Percentiles rank a stretch among this genome's conserved stretches.
Conservation (phyloP, 2,113 vertebrate species). For the Bubo blakistoni region DNA sequence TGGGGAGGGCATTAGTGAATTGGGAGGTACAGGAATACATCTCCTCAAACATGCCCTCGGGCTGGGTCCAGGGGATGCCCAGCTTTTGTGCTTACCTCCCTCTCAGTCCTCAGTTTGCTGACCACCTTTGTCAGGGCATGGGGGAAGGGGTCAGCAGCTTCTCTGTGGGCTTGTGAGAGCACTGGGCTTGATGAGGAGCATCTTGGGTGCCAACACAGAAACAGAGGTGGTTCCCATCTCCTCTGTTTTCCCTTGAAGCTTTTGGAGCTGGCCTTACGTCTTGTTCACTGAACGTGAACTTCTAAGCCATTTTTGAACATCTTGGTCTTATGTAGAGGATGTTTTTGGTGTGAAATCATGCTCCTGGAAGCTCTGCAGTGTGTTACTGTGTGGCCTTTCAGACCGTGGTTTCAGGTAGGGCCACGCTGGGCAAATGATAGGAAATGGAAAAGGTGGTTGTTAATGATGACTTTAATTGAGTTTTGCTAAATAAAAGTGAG, state of each 20-base stretch:
- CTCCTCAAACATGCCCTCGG: not conserved
- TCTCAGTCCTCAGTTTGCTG: not conserved
- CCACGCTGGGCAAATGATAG: not conserved
- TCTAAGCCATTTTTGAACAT: not conserved
- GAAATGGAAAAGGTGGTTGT: not conserved
- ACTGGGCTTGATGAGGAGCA: not conserved
- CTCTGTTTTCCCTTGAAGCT: not conserved
- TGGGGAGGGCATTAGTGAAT: not conserved
- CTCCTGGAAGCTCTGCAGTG: not conserved
- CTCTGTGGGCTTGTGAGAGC: not conserved
- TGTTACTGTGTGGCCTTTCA: not conserved
- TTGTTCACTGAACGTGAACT: not conserved
- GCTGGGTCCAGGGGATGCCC: not conserved
- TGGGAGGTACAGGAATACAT: not conserved
- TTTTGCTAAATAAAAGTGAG: not conserved
- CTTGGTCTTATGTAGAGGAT: not conserved
- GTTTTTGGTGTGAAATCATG: not conserved
- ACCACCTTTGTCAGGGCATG: not conserved
- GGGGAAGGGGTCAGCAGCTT: not conserved
- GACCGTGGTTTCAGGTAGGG: not conserved
- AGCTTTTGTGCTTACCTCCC: accelerated
- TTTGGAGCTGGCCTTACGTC: not conserved
- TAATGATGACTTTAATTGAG: not conserved
- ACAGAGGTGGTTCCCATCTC: not conserved
- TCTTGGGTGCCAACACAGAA: not conserved